Evolutionary conservation across 2,797 vertebrate species (phyloP), one percentile per base, ranked within the genome.

Genomic region (Poeciliopsis infans): DNA sequence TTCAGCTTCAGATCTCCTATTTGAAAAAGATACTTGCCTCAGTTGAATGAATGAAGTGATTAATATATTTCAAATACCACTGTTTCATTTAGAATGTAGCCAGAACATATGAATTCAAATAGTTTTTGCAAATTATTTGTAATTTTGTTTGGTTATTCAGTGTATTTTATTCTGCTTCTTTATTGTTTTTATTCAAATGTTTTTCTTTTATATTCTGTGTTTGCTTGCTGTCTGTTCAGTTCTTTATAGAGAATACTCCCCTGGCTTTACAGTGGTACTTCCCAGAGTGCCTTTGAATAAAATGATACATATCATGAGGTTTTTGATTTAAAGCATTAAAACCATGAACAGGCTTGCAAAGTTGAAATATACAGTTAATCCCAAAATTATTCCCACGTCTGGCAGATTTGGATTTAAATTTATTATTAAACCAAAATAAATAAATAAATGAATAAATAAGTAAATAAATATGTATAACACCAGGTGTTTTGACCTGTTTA

Each of bases 1-100:
- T 91, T n/a, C 71, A 88, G 1, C 90, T 94, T 66, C 83, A 93
- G 76, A 89, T 93, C 75, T 15, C 12, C 49, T 8, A 88, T 13
- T 51, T 94, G 28, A 90, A 90, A 74, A 75, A 84, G 0, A 25
- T 39, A 23, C 57, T 88, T 75, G 64, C 47, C 16, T 45, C 18
- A 46, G 12, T 80, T 20, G 33, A 84, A 57, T 5, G 39, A 53
- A 55, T 72, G 6, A 6, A 79, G 72, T 80, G 45, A 36, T 12
- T 23, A 18, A 28, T 31, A 11, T 6, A 39, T 74, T 66, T 1
- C 5, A 11, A 5, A 23, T 15, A 25, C 23, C 39, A 13, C 66
- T 13, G 25, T 25, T 69, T 41, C 5, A 69, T n/a, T 43, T 69
- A 39, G 36, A 41, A 10, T 23, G 11, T 68, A 68, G 18, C 7